A percentile compares a stretch with the other conserved stretches of the same genome.
These are phyloP conservation scores for Wiebesia pumilae DNA, from an alignment of 1,140 invertebrate species.

Conservation along the genomic window DNA sequence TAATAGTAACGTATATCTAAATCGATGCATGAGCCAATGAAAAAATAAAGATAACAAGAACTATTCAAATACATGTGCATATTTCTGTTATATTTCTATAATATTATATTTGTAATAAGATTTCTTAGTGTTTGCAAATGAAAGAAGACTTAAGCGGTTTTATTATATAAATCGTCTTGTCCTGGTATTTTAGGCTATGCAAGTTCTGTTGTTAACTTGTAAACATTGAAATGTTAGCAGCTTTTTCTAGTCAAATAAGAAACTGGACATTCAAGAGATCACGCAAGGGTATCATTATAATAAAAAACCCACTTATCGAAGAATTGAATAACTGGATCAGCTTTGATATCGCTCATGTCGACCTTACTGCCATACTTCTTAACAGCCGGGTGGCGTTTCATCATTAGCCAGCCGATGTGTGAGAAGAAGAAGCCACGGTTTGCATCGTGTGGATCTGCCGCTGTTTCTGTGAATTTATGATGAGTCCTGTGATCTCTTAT, in stretches of 20 bases:
- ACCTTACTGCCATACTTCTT: conserved; percentile 78
- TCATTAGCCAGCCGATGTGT: conserved; percentile 89
- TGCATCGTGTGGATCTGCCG: conserved; percentile 88
- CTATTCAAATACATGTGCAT: too few species aligned
- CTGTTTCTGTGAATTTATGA: conserved; percentile 88
- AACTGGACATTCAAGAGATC: background rate
- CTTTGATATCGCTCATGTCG: conserved; percentile 83
- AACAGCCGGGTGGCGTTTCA: conserved; percentile 86
- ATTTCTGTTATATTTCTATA: too few species aligned
- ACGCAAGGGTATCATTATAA: background rate
- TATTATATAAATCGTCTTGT: too few species aligned
- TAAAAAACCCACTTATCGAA: conserved; percentile 78
- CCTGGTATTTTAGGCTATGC: too few species aligned
- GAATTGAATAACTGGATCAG: conserved; percentile 85
- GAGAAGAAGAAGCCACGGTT: conserved; percentile 89
- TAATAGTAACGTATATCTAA: too few species aligned
- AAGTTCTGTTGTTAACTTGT: too few species aligned
- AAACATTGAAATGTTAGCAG: too few species aligned
- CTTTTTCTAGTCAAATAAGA: background rate
- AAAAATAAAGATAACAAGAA: too few species aligned
- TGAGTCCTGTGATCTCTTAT: conserved; percentile 86
- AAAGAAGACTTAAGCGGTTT: too few species aligned
- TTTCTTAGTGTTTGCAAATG: too few species aligned
- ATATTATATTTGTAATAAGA: too few species aligned
- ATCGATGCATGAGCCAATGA: too few species aligned